phyloP scores from a whole-genome alignment of 2,888 invertebrate species.

The Polydesmus complanatus region DNA sequence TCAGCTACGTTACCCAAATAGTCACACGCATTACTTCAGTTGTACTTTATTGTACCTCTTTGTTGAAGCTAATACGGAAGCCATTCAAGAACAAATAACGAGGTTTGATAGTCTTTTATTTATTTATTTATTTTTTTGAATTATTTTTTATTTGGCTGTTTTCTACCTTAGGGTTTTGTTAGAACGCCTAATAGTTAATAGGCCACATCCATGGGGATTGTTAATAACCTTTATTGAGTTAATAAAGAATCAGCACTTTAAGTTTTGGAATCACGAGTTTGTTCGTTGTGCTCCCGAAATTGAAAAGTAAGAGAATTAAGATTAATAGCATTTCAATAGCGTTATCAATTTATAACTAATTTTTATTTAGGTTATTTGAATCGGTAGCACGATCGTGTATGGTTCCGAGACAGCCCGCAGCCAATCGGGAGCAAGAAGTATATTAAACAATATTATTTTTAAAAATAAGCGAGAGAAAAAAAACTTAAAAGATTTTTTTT shows the following conservation, averaged over 20 bases:
- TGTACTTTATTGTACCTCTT: conserved; percentile 93
- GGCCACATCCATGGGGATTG: conserved; percentile 98
- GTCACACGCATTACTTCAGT: conserved; percentile 99
- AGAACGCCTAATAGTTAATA: conserved; percentile 91
- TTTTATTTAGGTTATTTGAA: conserved; percentile 63
- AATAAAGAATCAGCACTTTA: conserved; percentile 94
- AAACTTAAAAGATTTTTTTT: background rate
- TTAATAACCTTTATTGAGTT: conserved; percentile 97
- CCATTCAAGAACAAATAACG: conserved; percentile 96
- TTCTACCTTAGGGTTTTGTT: conserved; percentile 82
- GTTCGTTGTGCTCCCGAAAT: conserved; percentile 99
- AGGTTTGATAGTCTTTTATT: conserved; percentile 28
- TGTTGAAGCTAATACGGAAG: conserved; percentile 91
- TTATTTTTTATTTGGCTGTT: conserved; percentile 14
- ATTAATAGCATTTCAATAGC: background rate
- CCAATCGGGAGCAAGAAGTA: conserved; percentile 7
- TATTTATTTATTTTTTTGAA: conserved; percentile 1
- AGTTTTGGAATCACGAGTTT: conserved; percentile 98
- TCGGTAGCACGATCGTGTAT: conserved; percentile 93
- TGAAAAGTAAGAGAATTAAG: conserved; percentile 64
- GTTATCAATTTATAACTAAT: background rate
- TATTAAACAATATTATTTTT: background rate
- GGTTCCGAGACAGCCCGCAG: conserved; percentile 35
- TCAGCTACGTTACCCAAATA: conserved; percentile 96
- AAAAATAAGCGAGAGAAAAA: background rate